Evolutionary conservation across 2,888 invertebrate genomes (phyloP).

Genomic region (Clistopyga incitator): DNA sequence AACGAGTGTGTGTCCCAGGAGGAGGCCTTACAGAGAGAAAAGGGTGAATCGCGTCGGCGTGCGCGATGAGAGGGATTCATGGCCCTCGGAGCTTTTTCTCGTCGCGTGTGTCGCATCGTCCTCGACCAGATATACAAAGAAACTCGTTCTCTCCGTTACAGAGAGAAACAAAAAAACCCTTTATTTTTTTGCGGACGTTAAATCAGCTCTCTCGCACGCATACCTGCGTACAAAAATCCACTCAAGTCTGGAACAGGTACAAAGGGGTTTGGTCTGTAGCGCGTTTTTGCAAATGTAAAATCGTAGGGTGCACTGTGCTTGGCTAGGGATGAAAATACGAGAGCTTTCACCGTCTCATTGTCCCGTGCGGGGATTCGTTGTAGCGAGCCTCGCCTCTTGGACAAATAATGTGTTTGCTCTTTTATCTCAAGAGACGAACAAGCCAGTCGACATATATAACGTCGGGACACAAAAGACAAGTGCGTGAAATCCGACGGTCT

Average conservation of each 20-base stretch:
- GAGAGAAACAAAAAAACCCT: slow-evolving; percentile 50
- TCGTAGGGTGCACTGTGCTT: not conserved
- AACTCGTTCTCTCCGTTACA: slow-evolving; percentile 49
- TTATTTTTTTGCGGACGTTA: slow-evolving; percentile 42
- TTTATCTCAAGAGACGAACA: slow-evolving; percentile 64
- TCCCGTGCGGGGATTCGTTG: slow-evolving; percentile 11
- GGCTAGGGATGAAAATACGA: slow-evolving; percentile 32
- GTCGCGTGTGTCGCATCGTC: slow-evolving; percentile 35
- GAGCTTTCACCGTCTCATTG: slow-evolving; percentile 47
- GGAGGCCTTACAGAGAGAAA: slow-evolving; percentile 18
- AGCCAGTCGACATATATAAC: slow-evolving; percentile 10
- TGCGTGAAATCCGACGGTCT: slow-evolving; percentile 3
- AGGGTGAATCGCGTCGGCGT: slow-evolving; percentile 29
- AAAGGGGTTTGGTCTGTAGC: slow-evolving; percentile 44
- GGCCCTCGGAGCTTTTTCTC: slow-evolving; percentile 36
- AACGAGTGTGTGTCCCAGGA: slow-evolving; percentile 24
- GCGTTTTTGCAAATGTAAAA: slow-evolving; percentile 48
- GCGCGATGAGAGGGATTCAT: slow-evolving; percentile 23
- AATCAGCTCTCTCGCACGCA: slow-evolving; percentile 4
- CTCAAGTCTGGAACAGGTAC: slow-evolving; percentile 17
- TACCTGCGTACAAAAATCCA: slow-evolving; percentile 1
- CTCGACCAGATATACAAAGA: slow-evolving; percentile 52
- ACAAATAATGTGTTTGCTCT: slow-evolving; percentile 64
- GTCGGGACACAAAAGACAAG: slow-evolving; percentile 25
- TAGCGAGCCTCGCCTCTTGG: slow-evolving; percentile 23